Evolutionary conservation across 2,888 invertebrate species (phyloP), one percentile per base, ranked within the genome.

Genomic region (Caradrina clavipalpis): DNA sequence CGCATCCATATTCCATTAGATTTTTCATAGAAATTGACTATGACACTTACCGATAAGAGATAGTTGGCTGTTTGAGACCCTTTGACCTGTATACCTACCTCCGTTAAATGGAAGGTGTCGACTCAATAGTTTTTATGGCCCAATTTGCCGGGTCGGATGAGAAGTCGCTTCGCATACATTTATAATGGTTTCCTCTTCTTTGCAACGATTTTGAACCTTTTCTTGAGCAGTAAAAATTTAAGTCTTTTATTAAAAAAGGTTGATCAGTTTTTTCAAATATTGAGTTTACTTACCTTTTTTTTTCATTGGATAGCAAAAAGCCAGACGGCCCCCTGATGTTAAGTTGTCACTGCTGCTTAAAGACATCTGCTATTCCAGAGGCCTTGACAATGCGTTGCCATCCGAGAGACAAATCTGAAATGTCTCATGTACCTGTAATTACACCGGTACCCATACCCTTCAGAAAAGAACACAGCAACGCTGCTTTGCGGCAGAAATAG

Each of bases 121-220:
- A 67, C 45, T 80, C 35, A 57, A 80, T 76, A 59, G 68, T 39
- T 78, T 71, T 67, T 78, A 78, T 63, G 39, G 19, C 2, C 39
- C 59, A 59, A 63, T 78, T 78, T 66, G 26, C 19, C 26, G 49
- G 65, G 56, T 53, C 11, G 19, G 77, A 63, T 64, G 64, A 58
- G 51, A 17, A 65, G 42, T 65, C 50, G 35, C 1, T 47, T 54
- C 47, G 45, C 55, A 68, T 49, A 55, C 42, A 50, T 68, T 50
- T 58, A 26, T 53, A 51, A 70, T 51, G 50, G 31, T 55, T 65
- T 77, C 39, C 50, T 31, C 42, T 22, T 4, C 21, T 21, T 49
- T 15, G 3, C 0, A 49, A 15, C 21, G 26, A 60, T 42, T 62
- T 53, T 42, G 11, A 50, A 50, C 57, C 42, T 42, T 57, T 45